Evolutionary conservation across 2,113 vertebrate genomes (phyloP), one percentile per base, ranked within the genome.

Genomic region (Fulica atra): DNA sequence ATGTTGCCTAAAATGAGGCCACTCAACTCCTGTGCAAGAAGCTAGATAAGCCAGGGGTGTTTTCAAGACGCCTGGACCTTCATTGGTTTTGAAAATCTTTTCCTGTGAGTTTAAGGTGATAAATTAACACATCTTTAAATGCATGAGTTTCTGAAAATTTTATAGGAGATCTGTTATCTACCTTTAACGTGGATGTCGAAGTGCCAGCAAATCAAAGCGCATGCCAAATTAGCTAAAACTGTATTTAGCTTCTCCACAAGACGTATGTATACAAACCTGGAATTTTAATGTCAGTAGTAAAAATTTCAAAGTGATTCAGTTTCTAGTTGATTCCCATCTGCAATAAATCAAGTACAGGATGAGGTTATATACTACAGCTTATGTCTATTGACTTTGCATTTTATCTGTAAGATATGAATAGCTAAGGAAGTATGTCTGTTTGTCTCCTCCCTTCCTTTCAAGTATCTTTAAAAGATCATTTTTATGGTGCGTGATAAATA

Each of bases 261-360:
- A 91, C 12, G 4, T 81, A 95, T 73, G 91, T 88, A 93, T 77
- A 97, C 92, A 97, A 94, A 98, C 88, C 72, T 89, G 97, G 96
- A 98, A 98, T 98, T 98, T 98, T 97, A 98, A 98, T 96, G 96
- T 97, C 96, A 97, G 93, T 94, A 97, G 94, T 98, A 98, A 98
- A 97, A 98, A 97, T 97, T 98, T 97, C 96, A 97, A 97, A 98
- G 96, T 97, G 96, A 98, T 98, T 98, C 92, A 76, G 94, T 97
- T 98, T 98, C 96, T 96, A 95, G 97, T 97, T 95, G 98, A 98
- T 98, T 98, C 98, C 98, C 98, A 98, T 99, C 98, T 98, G 98
- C 97, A 98, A 98, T 98, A 98, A 99, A 99, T 99, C 98, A 99
- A 98, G 97, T 63, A 84, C 92, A 95, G 96, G 96, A 97, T 98